These are phyloP conservation scores for Mythimna lalbum DNA, from an alignment of 2,888 invertebrate genomes.

Conservation along the genomic window DNA sequence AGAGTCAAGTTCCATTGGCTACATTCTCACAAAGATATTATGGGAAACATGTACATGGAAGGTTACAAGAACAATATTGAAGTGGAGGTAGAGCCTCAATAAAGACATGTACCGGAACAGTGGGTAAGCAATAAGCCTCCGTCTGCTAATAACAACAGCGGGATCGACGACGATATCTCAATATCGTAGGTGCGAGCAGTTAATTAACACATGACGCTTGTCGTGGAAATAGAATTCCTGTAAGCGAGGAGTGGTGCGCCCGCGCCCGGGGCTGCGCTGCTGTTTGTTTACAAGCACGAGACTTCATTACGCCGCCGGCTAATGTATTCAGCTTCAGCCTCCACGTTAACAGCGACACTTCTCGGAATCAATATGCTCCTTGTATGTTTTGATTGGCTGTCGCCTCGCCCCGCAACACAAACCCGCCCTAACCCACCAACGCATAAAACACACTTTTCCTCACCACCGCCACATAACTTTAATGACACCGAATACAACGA, in stretches of 20 bases:
- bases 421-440: conserved; percentile 74
- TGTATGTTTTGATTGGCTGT: conserved; percentile 91
- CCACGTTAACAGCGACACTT: conserved; percentile 91
- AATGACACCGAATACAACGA: conserved; percentile 90
- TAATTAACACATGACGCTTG: conserved; percentile 90
- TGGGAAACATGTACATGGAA: conserved; percentile 8
- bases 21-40: neutral
- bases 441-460: conserved; percentile 81
- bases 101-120: conserved; percentile 63
- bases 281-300: conserved; percentile 91
- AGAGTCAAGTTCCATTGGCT: neutral
- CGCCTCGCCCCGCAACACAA: conserved; percentile 74
- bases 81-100: conserved; percentile 53
- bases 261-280: conserved; percentile 81
- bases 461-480: conserved; percentile 75
- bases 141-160: conserved; percentile 88
- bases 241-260: conserved; percentile 84
- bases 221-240: conserved; percentile 90
- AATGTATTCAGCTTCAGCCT: conserved; percentile 91
- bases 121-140: conserved; percentile 86
- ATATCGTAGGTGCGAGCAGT: conserved; percentile 89
- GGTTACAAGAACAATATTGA: conserved; percentile 51
- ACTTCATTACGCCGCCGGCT: conserved; percentile 91
- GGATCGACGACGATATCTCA: conserved; percentile 88
- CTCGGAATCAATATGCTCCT: conserved; percentile 91